Base-by-base conservation (phyloP, 2,888 invertebrate genomes). In the Platyscelio sp. region DNA sequence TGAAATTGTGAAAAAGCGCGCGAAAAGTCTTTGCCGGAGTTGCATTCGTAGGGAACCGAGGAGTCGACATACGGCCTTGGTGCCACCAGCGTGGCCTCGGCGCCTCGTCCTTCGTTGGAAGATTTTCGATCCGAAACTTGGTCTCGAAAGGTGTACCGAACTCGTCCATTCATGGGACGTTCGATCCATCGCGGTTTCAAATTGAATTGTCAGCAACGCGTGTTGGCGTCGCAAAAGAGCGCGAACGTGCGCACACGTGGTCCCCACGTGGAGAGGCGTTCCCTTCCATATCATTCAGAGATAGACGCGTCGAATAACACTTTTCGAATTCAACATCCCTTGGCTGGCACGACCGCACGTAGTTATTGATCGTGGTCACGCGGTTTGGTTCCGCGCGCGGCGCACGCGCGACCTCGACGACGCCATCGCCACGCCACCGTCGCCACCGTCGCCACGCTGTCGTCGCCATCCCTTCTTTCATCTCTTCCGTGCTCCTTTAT, bases 401-500 rank as follows among this genome's bases (percentile, higher is more conserved):
- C 95, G 86, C 94, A 91, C 94, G 87, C 94, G 95, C 89, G 91
- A 94, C 93, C 94, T 94, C 93, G 89, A 87, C 89, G 77, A 95
- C 89, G 91, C 93, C 88, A 93, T 93, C 80, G 92, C 93, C 68
- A 92, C 93, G 54, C 94, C 95, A 90, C 95, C 95, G 89, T 95
- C 95, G 71, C 95, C 95, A 82, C 94, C 95, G 90, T 95, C 95
- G 89, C 95, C 95, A 70, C 95, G 95, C 81, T 94, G 88, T 88
- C 89, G 87, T 89, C 88, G 88, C 88, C 88, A 94, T 89, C 87
- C 86, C 88, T 86, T 49, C 65, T 87, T 76, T 65, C 61, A 75
- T 87, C 81, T n/a, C n/a, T 81, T 81, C 80, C 86, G 27, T 68
- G 85, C 72, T 84, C 85, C 71, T 81, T 72, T 72, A 61, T 72